These are phyloP conservation scores for Pseudobourletiella spinata DNA, from an alignment of 1,140 invertebrate genomes.

Conservation along the genomic window DNA sequence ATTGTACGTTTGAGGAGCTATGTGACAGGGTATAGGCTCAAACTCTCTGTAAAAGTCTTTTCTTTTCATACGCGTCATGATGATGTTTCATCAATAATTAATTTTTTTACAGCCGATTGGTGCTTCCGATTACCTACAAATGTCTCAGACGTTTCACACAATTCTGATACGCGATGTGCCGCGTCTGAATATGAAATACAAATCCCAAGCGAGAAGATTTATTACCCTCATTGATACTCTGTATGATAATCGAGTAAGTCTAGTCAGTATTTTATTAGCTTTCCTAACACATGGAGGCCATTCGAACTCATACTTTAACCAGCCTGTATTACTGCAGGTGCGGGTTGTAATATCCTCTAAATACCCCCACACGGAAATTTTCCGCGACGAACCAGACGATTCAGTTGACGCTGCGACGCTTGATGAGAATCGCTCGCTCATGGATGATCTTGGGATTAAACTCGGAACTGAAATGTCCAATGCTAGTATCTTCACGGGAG, in stretches of 20 bases:
- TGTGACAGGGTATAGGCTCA: conserved; percentile 58
- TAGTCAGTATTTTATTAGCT: background rate
- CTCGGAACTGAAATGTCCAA: conserved; percentile 51
- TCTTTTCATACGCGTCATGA: background rate
- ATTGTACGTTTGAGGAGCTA: conserved; percentile 82
- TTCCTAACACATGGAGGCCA: background rate
- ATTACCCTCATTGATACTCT: conserved; percentile 95
- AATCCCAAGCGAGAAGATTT: conserved; percentile 82
- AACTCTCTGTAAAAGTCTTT: background rate
- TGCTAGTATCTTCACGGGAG: conserved; percentile 88
- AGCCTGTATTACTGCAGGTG: conserved; percentile 46
- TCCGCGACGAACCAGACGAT: conserved; percentile 49
- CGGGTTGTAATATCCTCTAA: conserved; percentile 71
- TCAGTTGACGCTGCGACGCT: conserved; percentile 40
- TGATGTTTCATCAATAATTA: background rate
- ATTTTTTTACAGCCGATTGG: conserved; percentile 63
- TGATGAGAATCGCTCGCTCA: conserved; percentile 72
- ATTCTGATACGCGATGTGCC: conserved; percentile 86
- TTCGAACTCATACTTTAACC: background rate
- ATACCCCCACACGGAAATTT: conserved; percentile 62
- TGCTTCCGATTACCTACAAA: conserved; percentile 85
- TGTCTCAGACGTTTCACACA: conserved; percentile 88
- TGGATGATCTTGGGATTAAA: conserved; percentile 85
- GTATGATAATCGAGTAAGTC: conserved; percentile 82
- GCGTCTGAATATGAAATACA: conserved; percentile 61